Conservation (phyloP, 2,888 invertebrate genomes). For the Odontomyia ornata region DNA sequence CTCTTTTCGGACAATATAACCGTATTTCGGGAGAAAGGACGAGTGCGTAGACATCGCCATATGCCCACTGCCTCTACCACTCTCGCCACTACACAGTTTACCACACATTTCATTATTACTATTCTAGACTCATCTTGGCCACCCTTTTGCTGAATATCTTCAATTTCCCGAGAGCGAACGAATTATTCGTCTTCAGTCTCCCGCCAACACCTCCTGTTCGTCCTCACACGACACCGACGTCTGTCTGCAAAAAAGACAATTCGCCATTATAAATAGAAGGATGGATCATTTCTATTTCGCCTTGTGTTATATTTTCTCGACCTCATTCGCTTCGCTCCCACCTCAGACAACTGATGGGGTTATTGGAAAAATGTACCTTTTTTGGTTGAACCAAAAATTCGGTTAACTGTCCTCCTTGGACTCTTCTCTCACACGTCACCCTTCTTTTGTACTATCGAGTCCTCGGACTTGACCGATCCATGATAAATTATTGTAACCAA, state of each 20-base stretch:
- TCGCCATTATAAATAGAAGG: conserved; percentile 45
- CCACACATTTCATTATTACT: conserved; percentile 45
- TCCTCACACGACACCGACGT: conserved; percentile 16
- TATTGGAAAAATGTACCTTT: conserved; percentile 27
- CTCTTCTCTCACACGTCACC: neutral
- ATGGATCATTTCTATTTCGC: conserved; percentile 44
- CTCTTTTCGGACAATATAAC: conserved; percentile 28
- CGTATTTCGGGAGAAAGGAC: conserved; percentile 6
- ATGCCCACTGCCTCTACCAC: neutral
- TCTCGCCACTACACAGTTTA: neutral
- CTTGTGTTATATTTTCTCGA: conserved; percentile 43
- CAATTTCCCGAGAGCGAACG: conserved; percentile 38
- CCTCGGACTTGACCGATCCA: conserved; percentile 45
- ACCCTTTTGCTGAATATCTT: conserved; percentile 42
- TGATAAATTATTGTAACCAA: conserved; percentile 50
- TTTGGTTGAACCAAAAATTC: conserved; percentile 31
- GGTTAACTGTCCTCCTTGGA: conserved; percentile 20
- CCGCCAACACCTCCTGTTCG: neutral
- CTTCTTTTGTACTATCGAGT: neutral
- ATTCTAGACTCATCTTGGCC: conserved; percentile 42
- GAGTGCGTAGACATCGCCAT: neutral
- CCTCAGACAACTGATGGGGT: conserved; percentile 22
- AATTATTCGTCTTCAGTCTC: conserved; percentile 19
- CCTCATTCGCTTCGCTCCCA: conserved; percentile 23
- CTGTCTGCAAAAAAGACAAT: conserved; percentile 42